Evolutionary conservation across 1,140 invertebrate species (phyloP), one percentile per base, ranked within the genome.

Genomic region (Holotrichia oblita): DNA sequence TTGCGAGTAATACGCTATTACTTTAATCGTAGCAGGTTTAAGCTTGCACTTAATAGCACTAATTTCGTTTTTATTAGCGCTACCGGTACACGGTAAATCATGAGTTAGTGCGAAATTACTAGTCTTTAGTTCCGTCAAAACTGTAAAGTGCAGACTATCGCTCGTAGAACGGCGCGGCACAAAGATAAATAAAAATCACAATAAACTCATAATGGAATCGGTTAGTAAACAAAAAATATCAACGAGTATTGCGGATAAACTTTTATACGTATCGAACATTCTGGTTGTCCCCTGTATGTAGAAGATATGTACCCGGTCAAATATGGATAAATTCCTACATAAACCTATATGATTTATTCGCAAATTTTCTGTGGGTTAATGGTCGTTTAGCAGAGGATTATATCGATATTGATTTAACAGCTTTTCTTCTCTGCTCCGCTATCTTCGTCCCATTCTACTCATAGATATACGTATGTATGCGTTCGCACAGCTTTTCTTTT

Each of bases 371-470:
- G 61, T 22, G 61, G 61, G 61, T 69, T 69, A 69, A 69, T 69
- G 61, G 61, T 69, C 61, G 61, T 34, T 69, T 69, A 69, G 61
- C 61, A 34, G 61, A 69, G 61, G 61, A 69, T 69, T 69, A 69
- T 69, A 69, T 69, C 61, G 61, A 69, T 69, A 69, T 69, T 69
- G 61, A 69, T 69, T 69, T 69, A 69, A 69, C 61, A 69, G 61
- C 22, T 69, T 69, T 20, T 69, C 6, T 69, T 69, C 27, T 69
- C 12, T 69, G 12, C 61, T 69, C 12, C 4, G 6, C 22, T 69
- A 69, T 69, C 61, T 34, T 27, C 8, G 7, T 69, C 61, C 22
- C 27, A 7, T 27, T 69, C 61, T 9, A 4, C 0, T 12, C 61
- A 22, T 2, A 22, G 22, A 69, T 34, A 34, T 69, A 69, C 61